Base-by-base conservation (phyloP, 2,113 vertebrate genomes). In the Peromyscus polionotus region DNA sequence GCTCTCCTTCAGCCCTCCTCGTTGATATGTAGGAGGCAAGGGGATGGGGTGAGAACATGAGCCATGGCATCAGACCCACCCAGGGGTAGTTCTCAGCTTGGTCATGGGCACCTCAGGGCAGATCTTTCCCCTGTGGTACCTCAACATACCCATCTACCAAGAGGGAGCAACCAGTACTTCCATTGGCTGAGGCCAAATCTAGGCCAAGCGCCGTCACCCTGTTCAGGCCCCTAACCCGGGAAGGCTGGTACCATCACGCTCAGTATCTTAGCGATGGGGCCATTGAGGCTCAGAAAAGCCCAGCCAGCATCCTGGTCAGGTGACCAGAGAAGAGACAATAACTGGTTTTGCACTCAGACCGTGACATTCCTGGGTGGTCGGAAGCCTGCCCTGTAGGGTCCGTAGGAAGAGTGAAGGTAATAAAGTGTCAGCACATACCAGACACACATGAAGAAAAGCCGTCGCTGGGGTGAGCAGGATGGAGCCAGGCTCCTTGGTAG, bases 371-470 rank as follows among this genome's bases (percentile, higher is more conserved):
- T 3, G 5, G 77, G 39, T 42, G 19, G 61, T 67, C 26, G 12
- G 22, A 72, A 63, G 24, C 54, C 61, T 36, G 17, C 24, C 39
- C 48, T 0, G 0, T 5, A 1, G 68, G 67, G 31, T 63, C 2
- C 5, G 67, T 12, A 68, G 51, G 54, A 67, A 63, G 9, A 33
- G 17, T 1, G 2, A 7, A 36, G 73, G 28, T 3, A 1, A 14
- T 16, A 9, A 5, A 31, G 45, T 8, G 33, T 20, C 70, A 4
- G 3, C 6, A 0, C 4, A 10, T 0, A 0, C n/a, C 3, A 0
- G 20, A 59, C 45, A 9, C 45, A 48, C 28, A 0, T 0, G 11
- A 20, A 61, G 51, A 33, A 20, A 72, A 42, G 88, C 65, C 22
- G 0, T 48, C 81, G 22, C 20, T 26, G 5, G 54, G 10, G 1